Evolutionary conservation across 1,140 invertebrate species (phyloP).

Genomic region (Philopotamus ludificatus): DNA sequence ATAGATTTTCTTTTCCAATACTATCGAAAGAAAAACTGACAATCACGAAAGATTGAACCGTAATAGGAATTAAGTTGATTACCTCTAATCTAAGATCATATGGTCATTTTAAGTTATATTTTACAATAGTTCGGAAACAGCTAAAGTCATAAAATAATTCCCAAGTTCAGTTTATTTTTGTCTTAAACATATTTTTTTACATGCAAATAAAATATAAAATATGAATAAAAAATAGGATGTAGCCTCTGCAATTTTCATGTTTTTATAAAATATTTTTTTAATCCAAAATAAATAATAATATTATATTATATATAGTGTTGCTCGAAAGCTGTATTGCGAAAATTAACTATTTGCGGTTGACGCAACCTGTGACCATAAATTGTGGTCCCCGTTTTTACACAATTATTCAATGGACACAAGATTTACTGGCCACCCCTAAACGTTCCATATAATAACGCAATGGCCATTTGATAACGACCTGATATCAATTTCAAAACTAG

Average conservation of each 20-base stretch:
- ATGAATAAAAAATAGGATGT: neutral
- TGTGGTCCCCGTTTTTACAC: constrained; percentile 36
- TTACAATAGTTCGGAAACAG: too few relatives aligned
- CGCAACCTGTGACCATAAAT: constrained; percentile 35
- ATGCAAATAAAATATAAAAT: constrained; percentile 5
- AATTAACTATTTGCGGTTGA: constrained; percentile 34
- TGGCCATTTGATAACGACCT: neutral
- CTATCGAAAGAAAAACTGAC: too few relatives aligned
- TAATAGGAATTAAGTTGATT: too few relatives aligned
- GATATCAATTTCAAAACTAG: neutral
- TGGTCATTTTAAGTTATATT: too few relatives aligned
- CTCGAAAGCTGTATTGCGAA: constrained; percentile 23
- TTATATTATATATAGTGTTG: neutral
- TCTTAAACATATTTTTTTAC: neutral
- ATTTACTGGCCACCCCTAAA: constrained; percentile 20
- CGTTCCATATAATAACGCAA: neutral
- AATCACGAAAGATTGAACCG: too few relatives aligned
- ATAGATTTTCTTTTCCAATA: too few relatives aligned
- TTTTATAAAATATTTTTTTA: neutral
- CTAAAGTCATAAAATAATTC: too few relatives aligned
- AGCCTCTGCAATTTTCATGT: neutral
- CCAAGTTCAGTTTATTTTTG: too few relatives aligned
- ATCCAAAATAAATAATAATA: neutral
- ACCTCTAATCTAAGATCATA: too few relatives aligned
- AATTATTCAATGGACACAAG: constrained; percentile 35